Evolutionary conservation across 2,888 invertebrate genomes (phyloP).

Genomic region (Cecidostiba fungosa): DNA sequence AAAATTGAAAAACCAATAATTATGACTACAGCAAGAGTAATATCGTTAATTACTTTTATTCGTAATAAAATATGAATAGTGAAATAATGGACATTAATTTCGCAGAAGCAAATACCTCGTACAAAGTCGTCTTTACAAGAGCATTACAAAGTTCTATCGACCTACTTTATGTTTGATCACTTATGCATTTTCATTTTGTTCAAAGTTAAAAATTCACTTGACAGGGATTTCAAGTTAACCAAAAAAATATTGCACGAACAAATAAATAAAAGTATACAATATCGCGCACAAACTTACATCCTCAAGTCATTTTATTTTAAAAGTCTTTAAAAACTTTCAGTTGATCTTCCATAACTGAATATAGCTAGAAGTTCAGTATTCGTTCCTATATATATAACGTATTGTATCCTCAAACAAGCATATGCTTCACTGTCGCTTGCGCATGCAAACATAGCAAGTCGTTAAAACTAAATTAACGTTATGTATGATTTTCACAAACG

Average conservation of each 20-base stretch:
- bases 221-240: background rate
- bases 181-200: background rate
- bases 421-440: background rate
- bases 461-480: constrained; percentile 12
- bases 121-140: too few species aligned
- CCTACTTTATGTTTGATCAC: too few species aligned
- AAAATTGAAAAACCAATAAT: too few species aligned
- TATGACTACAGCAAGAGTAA: too few species aligned
- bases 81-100: too few species aligned
- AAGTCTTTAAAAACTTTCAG: background rate
- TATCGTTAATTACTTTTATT: too few species aligned
- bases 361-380: background rate
- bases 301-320: background rate
- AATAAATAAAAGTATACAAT: background rate
- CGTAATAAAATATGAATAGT: too few species aligned
- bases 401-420: background rate
- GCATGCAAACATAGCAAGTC: background rate
- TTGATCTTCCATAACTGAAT: background rate
- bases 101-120: too few species aligned
- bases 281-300: background rate
- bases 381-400: background rate
- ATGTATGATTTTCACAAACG: background rate
- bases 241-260: background rate
- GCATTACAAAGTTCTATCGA: too few species aligned
- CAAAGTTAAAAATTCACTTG: background rate